These are phyloP conservation scores for Apomyelois bistriatella DNA, from an alignment of 2,888 invertebrate genomes.

Conservation along the genomic window DNA sequence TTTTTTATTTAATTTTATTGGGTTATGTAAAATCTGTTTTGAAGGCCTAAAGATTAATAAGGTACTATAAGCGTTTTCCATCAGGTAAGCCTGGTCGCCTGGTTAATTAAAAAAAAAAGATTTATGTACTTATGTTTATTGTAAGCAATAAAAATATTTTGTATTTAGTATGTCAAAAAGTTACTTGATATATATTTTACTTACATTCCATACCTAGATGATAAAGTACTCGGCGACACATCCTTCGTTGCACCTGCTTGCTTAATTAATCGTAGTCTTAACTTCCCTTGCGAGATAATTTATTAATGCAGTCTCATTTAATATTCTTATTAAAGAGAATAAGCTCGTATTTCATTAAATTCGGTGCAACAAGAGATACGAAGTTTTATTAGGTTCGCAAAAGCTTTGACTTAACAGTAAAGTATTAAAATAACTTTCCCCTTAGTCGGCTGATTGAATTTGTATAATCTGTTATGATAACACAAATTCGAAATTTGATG, in stretches of 20 bases:
- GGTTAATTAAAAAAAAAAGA: too few species aligned
- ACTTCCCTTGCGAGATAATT: constrained; percentile 36
- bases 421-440: constrained; percentile 5
- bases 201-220: constrained; percentile 17
- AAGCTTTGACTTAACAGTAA: constrained; percentile 7
- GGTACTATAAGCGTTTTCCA: too few species aligned
- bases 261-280: constrained; percentile 45
- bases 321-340: constrained; percentile 9
- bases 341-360: constrained; percentile 10
- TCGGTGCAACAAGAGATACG: constrained; percentile 8
- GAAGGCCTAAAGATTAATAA: too few species aligned
- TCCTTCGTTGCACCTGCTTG: constrained; percentile 47
- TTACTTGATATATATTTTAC: not conserved
- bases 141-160: too few species aligned
- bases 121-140: too few species aligned
- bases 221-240: constrained; percentile 18
- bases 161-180: too few species aligned
- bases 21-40: too few species aligned
- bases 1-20: too few species aligned
- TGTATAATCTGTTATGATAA: constrained; percentile 1
- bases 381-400: constrained; percentile 11
- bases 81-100: too few species aligned
- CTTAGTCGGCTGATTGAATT: constrained; percentile 3
- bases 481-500: not conserved
- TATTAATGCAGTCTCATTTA: constrained; percentile 28